Base-by-base conservation (phyloP, 2,888 invertebrate species). In the Pandemis cinnamomeana region DNA sequence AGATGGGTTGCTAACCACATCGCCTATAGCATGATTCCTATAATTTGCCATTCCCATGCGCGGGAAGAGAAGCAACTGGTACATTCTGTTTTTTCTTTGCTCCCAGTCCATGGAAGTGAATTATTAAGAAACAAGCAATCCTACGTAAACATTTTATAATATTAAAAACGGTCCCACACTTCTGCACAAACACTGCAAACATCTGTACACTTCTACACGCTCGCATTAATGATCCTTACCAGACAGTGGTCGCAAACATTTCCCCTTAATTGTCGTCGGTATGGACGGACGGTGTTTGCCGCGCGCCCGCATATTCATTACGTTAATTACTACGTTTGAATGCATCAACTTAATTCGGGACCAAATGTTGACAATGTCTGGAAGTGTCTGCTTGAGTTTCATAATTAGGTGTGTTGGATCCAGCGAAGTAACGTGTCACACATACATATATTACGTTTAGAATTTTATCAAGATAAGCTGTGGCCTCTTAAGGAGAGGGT, bases 291-390 rank as follows among this genome's bases (percentile, higher is more conserved):
- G 51, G 53, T 75, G 75, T 75, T 75, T 75, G 70, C 58, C 70
- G 58, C 41, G 62, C 67, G 79, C 78, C 83, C 83, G 83, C 86
- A 87, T 88, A 88, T 88, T 89, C 86, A 89, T 89, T 87, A 89
- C 80, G 83, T 80, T 88, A 88, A 89, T 89, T 88, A 88, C 86
- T 80, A 82, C 77, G 82, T 80, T 84, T 80, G 83, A 78, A 83
- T 80, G 79, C 78, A 81, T 79, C 83, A 85, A 81, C 82, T 84
- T 81, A 85, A 87, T 87, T 81, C 78, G 79, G 78, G 80, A 81
- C 83, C 73, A 67, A 74, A 71, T 76, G 73, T 73, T 72, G 74
- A 68, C 71, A 27, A 71, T 75, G 71, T 74, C 74, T 74, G 73
- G 60, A 70, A 70, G 73, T 70, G 68, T 71, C 61, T 41, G 62